A percentile compares a stretch with the other conserved stretches of the same genome.
Evolutionary conservation across 2,888 invertebrate species (phyloP).

Genomic region (Eupithecia abbreviata): DNA sequence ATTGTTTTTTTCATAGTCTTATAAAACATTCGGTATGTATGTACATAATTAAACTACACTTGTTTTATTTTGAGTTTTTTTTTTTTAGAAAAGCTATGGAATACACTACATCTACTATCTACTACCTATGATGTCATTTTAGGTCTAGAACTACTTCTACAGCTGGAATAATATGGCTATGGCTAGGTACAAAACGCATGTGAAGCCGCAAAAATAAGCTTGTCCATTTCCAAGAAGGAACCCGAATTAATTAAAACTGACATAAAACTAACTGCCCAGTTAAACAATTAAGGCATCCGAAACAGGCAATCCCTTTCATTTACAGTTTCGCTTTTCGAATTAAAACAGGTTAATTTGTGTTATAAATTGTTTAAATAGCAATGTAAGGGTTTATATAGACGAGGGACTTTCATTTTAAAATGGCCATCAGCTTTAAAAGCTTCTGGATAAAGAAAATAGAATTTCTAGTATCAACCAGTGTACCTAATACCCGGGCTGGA

Average conservation of each 20-base stretch:
- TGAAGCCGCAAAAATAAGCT: neutral
- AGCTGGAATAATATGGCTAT: no score
- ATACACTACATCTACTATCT: no score
- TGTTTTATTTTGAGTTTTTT: no score
- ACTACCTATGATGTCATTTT: no score
- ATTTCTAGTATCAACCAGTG: neutral
- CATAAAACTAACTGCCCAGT: constrained; percentile 39
- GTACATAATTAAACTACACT: no score
- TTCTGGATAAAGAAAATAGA: neutral
- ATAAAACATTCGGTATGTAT: no score
- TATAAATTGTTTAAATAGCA: constrained; percentile 15
- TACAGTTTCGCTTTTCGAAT: constrained; percentile 36
- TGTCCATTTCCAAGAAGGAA: constrained; percentile 1
- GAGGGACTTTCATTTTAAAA: neutral
- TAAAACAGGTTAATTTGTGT: constrained; percentile 44
- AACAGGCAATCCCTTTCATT: constrained; percentile 43
- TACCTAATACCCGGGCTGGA: no score
- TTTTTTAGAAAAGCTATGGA: no score
- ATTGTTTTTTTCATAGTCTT: no score
- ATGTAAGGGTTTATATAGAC: neutral
- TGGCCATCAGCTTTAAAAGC: neutral
- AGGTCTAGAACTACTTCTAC: neutral
- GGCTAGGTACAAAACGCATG: neutral
- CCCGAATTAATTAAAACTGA: constrained; percentile 27
- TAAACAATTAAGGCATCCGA: constrained; percentile 40